Conservation (phyloP, 2,797 vertebrate genomes). For the Gastrophryne carolinensis region DNA sequence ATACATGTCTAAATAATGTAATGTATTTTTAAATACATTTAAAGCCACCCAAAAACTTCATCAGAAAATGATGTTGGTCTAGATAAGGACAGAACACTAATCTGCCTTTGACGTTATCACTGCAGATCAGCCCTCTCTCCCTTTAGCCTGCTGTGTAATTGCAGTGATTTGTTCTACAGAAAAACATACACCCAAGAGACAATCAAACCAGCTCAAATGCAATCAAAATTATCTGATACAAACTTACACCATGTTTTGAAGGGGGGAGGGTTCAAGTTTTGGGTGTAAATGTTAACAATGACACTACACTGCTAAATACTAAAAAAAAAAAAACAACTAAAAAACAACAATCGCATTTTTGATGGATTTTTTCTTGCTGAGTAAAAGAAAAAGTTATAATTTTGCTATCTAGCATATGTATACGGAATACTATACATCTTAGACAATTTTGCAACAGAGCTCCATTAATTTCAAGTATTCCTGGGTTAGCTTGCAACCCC, state of each 20-base stretch:
- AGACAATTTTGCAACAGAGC: no score
- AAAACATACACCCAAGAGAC: conserved; percentile 75
- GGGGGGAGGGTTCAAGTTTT: not conserved
- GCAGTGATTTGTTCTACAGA: conserved; percentile 84
- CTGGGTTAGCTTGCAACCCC: no score
- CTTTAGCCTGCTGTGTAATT: conserved; percentile 78
- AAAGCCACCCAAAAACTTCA: conserved; percentile 44
- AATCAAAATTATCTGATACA: conserved; percentile 66
- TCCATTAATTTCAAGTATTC: no score
- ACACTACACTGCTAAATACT: not conserved
- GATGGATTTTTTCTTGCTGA: no score
- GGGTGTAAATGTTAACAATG: not conserved
- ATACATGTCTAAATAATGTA: not conserved
- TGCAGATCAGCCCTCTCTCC: conserved; percentile 75
- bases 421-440: no score
- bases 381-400: no score
- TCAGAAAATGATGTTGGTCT: conserved; percentile 68
- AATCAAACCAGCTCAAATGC: conserved; percentile 69
- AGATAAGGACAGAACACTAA: conserved; percentile 77
- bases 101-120: conserved; percentile 65
- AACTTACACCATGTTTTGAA: conserved; percentile 46
- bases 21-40: not conserved
- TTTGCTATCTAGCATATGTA: no score
- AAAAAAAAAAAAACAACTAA: not conserved
- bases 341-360: no score